A percentile compares a stretch with the other conserved stretches of the same genome.
Conservation (phyloP, 2,797 vertebrate species). For the Botia kubotai region DNA sequence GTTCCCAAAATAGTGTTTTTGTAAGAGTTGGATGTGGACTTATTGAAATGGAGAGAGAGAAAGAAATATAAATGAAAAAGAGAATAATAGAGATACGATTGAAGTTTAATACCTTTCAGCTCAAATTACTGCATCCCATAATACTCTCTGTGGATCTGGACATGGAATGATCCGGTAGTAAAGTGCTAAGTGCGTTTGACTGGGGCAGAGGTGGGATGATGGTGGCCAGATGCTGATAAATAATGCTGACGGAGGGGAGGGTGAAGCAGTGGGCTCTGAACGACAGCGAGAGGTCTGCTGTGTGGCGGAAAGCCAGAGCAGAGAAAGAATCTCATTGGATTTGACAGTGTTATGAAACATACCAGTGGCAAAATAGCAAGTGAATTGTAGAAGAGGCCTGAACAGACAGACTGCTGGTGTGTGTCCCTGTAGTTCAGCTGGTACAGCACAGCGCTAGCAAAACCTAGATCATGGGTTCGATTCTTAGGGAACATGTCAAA, state of each 20-base stretch:
- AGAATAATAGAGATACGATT: not conserved
- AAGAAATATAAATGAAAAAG: not conserved
- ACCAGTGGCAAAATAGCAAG: constrained; percentile 29
- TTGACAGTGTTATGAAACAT: constrained; percentile 47
- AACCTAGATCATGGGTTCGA: not conserved
- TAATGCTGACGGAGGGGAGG: constrained; percentile 31
- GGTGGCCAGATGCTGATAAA: constrained; percentile 10
- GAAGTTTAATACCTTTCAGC: constrained; percentile 10
- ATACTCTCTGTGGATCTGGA: constrained; percentile 39
- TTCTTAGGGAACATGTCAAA: not conserved
- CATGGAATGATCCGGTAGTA: constrained; percentile 38
- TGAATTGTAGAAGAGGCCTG: constrained; percentile 21
- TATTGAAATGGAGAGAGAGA: not conserved
- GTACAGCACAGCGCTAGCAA: not conserved
- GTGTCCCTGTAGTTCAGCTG: not conserved
- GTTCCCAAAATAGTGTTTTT: not conserved
- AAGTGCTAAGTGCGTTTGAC: constrained; percentile 14
- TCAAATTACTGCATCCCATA: not conserved
- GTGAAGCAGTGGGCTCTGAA: constrained; percentile 21
- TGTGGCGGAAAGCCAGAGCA: constrained; percentile 15
- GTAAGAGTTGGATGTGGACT: too few species aligned
- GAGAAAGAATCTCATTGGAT: constrained; percentile 50
- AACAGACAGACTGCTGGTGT: constrained; percentile 13
- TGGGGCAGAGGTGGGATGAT: not conserved
- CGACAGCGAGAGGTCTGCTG: not conserved